Percentiles rank a stretch among this genome's conserved stretches.
Conservation (phyloP, 2,797 vertebrate genomes). For the Darevskia mixta region DNA sequence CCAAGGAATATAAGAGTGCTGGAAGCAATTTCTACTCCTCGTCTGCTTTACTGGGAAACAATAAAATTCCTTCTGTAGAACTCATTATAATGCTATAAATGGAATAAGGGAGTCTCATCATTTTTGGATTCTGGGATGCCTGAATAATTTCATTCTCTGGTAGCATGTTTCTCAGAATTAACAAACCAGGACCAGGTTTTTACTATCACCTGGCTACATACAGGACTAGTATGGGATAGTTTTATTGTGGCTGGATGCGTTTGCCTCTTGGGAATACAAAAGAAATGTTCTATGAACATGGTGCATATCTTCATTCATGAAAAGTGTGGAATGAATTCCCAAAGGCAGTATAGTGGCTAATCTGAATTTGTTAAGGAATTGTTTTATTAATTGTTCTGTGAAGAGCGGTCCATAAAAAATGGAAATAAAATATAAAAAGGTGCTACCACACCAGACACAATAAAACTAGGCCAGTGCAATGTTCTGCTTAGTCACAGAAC, state of each 20-base stretch:
- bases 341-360: neutral
- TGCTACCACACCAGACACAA: neutral
- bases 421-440: neutral
- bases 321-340: neutral
- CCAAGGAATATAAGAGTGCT: constrained; percentile 47
- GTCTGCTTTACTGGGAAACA: constrained; percentile 48
- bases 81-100: neutral
- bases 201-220: neutral
- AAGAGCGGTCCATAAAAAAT: too few relatives aligned
- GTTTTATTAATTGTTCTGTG: too few relatives aligned
- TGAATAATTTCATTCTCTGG: constrained; percentile 23
- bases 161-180: constrained; percentile 22
- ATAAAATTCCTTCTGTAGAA: constrained; percentile 27
- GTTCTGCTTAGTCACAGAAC: neutral
- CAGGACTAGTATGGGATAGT: neutral
- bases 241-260: neutral
- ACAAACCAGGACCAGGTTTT: constrained; percentile 4
- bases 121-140: constrained; percentile 16
- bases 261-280: neutral
- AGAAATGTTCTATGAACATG: neutral
- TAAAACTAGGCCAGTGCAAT: neutral
- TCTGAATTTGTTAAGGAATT: neutral
- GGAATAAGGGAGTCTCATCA: constrained; percentile 25
- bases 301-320: neutral
- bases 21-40: constrained; percentile 40